Conservation (phyloP, 2,797 vertebrate species). For the Euphonia xanthogaster region DNA sequence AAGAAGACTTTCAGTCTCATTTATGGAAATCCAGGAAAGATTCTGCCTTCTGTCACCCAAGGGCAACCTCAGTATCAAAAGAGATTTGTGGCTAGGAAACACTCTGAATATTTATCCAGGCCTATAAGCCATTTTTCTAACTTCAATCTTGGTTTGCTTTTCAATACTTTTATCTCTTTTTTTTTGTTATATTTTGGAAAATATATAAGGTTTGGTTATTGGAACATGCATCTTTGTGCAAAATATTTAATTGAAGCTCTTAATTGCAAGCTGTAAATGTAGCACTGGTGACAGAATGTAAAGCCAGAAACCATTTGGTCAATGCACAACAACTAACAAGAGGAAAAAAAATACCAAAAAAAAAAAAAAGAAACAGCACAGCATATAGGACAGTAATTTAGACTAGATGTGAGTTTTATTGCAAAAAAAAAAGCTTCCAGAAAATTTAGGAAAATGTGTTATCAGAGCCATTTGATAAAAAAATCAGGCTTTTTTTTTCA, state of each 20-base stretch:
- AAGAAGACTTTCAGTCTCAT: slow-evolving; percentile 1
- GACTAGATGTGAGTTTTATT: background rate
- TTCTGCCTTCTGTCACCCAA: slow-evolving; percentile 46
- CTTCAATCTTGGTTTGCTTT: slow-evolving; percentile 14
- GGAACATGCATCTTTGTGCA: background rate
- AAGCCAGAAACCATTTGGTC: slow-evolving; percentile 61
- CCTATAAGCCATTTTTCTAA: background rate
- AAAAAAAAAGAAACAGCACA: background rate
- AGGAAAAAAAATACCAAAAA: background rate
- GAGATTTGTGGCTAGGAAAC: background rate
- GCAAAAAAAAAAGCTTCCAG: background rate
- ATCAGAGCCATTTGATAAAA: background rate
- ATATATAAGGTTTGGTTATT: background rate
- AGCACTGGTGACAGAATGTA: slow-evolving; percentile 41
- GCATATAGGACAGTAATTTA: background rate
- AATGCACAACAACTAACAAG: slow-evolving; percentile 3
- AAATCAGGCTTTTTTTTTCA: background rate
- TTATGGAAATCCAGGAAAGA: slow-evolving; percentile 37
- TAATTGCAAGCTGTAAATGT: slow-evolving; percentile 60
- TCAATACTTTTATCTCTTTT: background rate
- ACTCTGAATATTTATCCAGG: background rate
- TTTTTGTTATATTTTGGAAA: background rate
- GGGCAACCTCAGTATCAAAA: slow-evolving; percentile 43
- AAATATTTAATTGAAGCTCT: slow-evolving; percentile 57
- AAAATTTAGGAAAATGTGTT: background rate